Base-by-base conservation (phyloP, 2,797 vertebrate genomes). In the Denticeps clupeoides region DNA sequence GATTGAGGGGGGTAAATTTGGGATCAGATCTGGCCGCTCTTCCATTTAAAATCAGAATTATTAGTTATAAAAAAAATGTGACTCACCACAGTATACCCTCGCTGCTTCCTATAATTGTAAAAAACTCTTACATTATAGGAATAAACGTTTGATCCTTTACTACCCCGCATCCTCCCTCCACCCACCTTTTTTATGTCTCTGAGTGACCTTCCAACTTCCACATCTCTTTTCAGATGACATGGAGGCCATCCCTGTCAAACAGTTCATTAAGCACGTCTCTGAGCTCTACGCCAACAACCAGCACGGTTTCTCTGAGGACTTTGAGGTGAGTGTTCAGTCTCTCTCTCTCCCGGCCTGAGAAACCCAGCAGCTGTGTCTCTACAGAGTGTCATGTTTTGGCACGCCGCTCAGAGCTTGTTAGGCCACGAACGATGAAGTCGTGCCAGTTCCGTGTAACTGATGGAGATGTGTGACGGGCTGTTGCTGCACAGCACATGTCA, bases 241-340 rank as follows among this genome's bases (percentile, higher is more conserved):
- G 87, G 91, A 92, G 64, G 89, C 89, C 55, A 76, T 96, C 71
- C 76, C 87, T 48, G 87, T 95, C 67, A 91, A 92, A 68, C 88
- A 89, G 70, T 94, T 96, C 45, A 72, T 90, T 61, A 92, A 94
- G 75, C 91, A 91, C 68, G 72, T 92, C 56, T 77, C 82, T 48
- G 89, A 90, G 37, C 87, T 93, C 42, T 90, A 88, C 63, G 85
- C 87, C 56, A 90, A 91, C 65, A 89, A 87, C 75, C 90, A 90
- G 62, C 90, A 85, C 23, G 89, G 90, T 51, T 96, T 93, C 74
- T 89, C 91, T 0, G 85, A 91, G 64, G 88, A 94, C 42, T 97
- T 95, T 73, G 90, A 97, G 90, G 93, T 96, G 82, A 73, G 4
- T n/a, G 4, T n/a, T 7, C 22, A 27, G 16, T 29, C 8, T 12